Conservation (phyloP, 2,888 invertebrate genomes). For the Synergus itoensis region DNA sequence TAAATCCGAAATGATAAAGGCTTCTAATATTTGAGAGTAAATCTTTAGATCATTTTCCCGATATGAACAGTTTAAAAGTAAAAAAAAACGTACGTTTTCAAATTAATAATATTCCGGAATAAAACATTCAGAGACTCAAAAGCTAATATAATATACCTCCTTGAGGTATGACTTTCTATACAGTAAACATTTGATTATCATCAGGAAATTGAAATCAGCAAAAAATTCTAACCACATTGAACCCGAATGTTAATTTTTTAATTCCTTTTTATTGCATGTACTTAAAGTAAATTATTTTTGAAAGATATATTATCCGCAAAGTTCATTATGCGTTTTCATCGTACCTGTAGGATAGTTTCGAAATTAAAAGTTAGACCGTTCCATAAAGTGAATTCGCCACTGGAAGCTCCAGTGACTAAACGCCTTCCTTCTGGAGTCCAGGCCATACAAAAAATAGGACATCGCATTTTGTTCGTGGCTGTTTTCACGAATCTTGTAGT, state of each 20-base stretch:
- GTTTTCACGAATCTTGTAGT: conserved; percentile 97
- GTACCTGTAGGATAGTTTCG: conserved; percentile 99
- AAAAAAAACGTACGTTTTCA: too few relatives aligned
- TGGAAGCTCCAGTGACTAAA: conserved; percentile 98
- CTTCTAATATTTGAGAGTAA: too few relatives aligned
- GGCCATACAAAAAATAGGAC: conserved; percentile 98
- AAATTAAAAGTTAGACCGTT: conserved; percentile 99
- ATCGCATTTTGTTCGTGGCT: conserved; percentile 99
- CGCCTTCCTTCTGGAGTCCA: conserved; percentile 99
- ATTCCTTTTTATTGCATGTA: too few relatives aligned
- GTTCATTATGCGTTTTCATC: conserved; percentile 3
- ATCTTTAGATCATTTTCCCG: too few relatives aligned
- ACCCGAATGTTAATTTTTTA: not conserved
- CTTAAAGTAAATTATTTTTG: too few relatives aligned
- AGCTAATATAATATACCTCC: too few relatives aligned
- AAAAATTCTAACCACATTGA: not conserved
- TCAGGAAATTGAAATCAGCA: not conserved
- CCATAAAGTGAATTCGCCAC: conserved; percentile 99
- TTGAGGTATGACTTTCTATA: too few relatives aligned
- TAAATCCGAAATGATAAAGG: too few relatives aligned
- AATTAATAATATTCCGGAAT: too few relatives aligned
- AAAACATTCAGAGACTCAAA: too few relatives aligned
- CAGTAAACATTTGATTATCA: not conserved
- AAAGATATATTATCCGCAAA: not conserved
- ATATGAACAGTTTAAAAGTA: too few relatives aligned